Evolutionary conservation across 2,113 vertebrate genomes (phyloP).

Genomic region (Muntiacus reevesi): DNA sequence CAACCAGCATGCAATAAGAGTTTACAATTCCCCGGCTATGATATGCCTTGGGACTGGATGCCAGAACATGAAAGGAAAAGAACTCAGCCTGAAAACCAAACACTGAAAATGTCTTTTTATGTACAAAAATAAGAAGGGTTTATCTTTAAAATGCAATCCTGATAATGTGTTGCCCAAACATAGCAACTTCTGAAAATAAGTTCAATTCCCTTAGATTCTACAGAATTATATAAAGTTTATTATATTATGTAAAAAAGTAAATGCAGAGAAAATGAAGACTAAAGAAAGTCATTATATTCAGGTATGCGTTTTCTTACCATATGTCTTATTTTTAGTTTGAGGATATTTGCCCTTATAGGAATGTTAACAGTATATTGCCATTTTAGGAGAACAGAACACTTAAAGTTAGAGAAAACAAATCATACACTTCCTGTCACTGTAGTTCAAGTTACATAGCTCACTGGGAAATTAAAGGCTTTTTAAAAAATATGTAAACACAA

Average conservation of each 20-base stretch:
- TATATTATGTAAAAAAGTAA: conserved; percentile 43
- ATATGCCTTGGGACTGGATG: conserved; percentile 18
- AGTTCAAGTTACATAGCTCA: conserved; percentile 29
- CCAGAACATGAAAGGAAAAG: conserved; percentile 45
- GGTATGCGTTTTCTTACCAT: conserved; percentile 15
- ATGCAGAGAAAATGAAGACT: conserved; percentile 44
- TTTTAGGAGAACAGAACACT: conserved; percentile 20
- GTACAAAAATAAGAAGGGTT: conserved; percentile 27
- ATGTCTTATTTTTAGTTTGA: conserved; percentile 50
- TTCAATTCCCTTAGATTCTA: conserved; percentile 47
- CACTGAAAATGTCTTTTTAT: conserved; percentile 41
- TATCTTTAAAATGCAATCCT: conserved; percentile 54
- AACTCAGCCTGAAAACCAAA: conserved; percentile 35
- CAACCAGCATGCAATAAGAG: neutral
- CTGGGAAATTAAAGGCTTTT: neutral
- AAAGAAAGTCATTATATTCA: conserved; percentile 45
- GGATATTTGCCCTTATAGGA: conserved; percentile 46
- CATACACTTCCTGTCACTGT: conserved; percentile 21
- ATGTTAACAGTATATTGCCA: conserved; percentile 54
- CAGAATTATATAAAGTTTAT: conserved; percentile 47
- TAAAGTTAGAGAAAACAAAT: conserved; percentile 19
- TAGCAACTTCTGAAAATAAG: conserved; percentile 61
- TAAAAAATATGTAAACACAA: conserved; percentile 12
- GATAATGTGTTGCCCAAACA: conserved; percentile 48
- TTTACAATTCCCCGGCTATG: neutral